A percentile compares a stretch with the other conserved stretches of the same genome.
Conservation (phyloP, 2,113 vertebrate genomes). For the Phrynocephalus versicolor region DNA sequence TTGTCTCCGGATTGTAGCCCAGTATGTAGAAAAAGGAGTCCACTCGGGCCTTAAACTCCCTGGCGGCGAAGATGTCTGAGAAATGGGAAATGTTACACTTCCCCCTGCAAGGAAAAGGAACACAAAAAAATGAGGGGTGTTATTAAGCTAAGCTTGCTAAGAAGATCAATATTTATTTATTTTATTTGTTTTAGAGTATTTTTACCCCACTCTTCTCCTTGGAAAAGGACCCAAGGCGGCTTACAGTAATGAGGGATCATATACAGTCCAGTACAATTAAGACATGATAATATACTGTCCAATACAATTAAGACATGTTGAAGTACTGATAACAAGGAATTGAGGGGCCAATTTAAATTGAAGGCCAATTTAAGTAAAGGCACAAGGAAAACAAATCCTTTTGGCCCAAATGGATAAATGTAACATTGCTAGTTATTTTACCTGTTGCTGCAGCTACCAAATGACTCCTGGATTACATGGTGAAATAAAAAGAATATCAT, state of each 20-base stretch:
- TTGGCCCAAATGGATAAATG: not conserved
- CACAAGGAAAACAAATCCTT: not conserved
- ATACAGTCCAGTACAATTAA: too few relatives aligned
- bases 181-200: too few relatives aligned
- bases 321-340: too few relatives aligned
- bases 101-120: conserved; percentile 83
- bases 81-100: conserved; percentile 99
- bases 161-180: not conserved
- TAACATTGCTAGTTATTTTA: not conserved
- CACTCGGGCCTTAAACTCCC: conserved; percentile 96
- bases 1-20: conserved; percentile 98
- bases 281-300: too few relatives aligned
- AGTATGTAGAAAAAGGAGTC: conserved; percentile 99
- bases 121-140: conserved; percentile 9
- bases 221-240: too few relatives aligned
- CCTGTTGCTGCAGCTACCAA: not conserved
- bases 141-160: conserved; percentile 46
- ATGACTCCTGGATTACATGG: not conserved
- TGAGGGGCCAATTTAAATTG: too few relatives aligned
- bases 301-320: too few relatives aligned
- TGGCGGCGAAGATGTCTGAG: conserved; percentile 99
- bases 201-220: too few relatives aligned
- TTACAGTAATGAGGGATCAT: too few relatives aligned
- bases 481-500: not conserved
- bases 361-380: conserved; percentile 29